These are phyloP conservation scores for Bombus pyrosoma DNA, from an alignment of 1,140 invertebrate species.

Conservation along the genomic window DNA sequence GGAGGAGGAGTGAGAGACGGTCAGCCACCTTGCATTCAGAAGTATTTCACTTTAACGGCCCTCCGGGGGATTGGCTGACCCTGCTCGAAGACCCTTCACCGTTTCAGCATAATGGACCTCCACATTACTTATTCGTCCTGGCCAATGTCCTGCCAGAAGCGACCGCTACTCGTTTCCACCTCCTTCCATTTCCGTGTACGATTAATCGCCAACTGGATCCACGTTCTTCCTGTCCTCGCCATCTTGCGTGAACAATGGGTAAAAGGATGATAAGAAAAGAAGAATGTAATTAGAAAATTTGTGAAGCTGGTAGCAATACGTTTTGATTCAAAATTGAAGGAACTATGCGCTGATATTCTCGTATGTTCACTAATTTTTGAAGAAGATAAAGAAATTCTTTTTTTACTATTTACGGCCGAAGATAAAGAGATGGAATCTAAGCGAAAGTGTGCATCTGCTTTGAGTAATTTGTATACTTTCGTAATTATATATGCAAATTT, in stretches of 20 bases:
- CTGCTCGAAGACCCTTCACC: conserved; percentile 78
- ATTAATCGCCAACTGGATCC: conserved; percentile 55
- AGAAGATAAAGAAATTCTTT: no score
- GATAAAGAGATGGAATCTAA: no score
- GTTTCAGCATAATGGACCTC: conserved; percentile 82
- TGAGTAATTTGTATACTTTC: no score
- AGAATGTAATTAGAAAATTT: background rate
- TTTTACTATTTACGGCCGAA: no score
- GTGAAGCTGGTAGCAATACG: no score
- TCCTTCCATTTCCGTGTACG: conserved; percentile 53
- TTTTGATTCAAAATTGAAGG: no score
- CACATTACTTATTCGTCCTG: conserved; percentile 82
- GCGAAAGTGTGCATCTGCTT: no score
- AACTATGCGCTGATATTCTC: no score
- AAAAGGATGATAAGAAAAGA: no score
- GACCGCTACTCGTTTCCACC: conserved; percentile 59
- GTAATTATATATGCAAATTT: no score
- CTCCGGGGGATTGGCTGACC: conserved; percentile 82
- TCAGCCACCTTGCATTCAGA: conserved; percentile 81
- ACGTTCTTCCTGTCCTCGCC: background rate
- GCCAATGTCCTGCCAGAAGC: conserved; percentile 70
- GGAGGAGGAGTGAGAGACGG: conserved; percentile 60
- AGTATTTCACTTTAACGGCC: conserved; percentile 83
- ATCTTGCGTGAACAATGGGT: background rate
- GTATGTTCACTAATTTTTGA: no score